Base-by-base conservation (phyloP, 2,888 invertebrate genomes). In the Tineola bisselliella region DNA sequence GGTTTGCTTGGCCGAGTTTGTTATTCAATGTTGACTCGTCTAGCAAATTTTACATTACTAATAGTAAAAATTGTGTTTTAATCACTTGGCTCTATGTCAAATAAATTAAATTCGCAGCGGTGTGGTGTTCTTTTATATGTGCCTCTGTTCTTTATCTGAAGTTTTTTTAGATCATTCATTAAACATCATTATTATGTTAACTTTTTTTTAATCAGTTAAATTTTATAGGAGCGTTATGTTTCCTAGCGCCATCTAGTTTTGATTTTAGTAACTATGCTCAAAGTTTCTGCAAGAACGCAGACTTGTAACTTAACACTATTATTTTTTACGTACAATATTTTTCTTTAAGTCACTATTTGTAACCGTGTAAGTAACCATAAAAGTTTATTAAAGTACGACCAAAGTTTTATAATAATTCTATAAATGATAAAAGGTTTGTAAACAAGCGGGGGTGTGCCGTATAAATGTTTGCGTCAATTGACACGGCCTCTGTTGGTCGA, bases 391-490 rank as follows among this genome's bases (percentile, higher is more conserved):
- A 25, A 25, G 25, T 25, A 25, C 6, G 25, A n/a, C n/a, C n/a
- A n/a, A 25, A 25, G 25, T 25, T 25, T 25, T 6, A 25, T 25
- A 25, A 25, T 25, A 25, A 25, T 25, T 25, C 25, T 2, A 25
- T 25, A 25, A 25, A 25, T 25, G 2, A 25, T 44, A n/a, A 44
- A 44, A 13, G 44, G 10, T 18, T 48, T 2, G 48, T 48, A 48
- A 48, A 48, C 48, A 48, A 15, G 2, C 17, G 59, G 2, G 38
- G 38, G 38, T 38, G 38, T 38, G 38, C 44, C 44, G 44, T 18
- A 33, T 72, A 76, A 80, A 81, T 80, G 77, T 82, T 83, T 81
- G 73, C 71, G 38, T 63, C 64, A 65, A 69, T 17, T 67, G 63
- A 64, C 63, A 63, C 70, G 70, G 70, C 69, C 72, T 68, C 70